Evolutionary conservation across 2,797 vertebrate species (phyloP).

Genomic region (Rousettus madagascariensis): DNA sequence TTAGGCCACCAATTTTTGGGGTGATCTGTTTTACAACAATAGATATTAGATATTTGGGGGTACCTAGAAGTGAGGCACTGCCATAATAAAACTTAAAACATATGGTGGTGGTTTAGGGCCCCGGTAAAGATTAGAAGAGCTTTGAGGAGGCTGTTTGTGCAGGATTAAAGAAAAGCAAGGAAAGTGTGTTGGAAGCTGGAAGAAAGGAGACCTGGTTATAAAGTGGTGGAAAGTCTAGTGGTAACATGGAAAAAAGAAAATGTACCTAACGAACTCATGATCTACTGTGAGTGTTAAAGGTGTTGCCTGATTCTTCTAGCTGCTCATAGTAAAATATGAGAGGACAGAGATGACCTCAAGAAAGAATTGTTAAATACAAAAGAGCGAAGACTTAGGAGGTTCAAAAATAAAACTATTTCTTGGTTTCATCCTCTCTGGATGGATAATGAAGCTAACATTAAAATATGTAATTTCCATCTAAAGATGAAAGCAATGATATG

Average conservation of each 20-base stretch:
- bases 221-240: neutral
- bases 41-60: neutral
- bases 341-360: neutral
- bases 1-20: neutral
- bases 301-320: neutral
- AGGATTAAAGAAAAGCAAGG: neutral
- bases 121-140: neutral
- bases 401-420: slow-evolving; percentile 7
- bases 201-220: neutral
- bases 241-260: neutral
- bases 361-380: neutral
- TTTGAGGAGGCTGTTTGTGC: slow-evolving; percentile 4
- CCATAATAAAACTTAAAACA: neutral
- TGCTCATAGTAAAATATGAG: neutral
- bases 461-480: neutral
- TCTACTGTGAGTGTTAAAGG: neutral
- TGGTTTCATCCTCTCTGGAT: neutral
- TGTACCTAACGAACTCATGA: neutral
- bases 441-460: neutral
- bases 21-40: neutral
- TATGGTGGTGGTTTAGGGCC: neutral
- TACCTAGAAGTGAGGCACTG: neutral
- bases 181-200: neutral
- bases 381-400: neutral
- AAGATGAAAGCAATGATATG: neutral